phyloP scores from a whole-genome alignment of 2,113 vertebrate species.

The Talpa occidentalis region DNA sequence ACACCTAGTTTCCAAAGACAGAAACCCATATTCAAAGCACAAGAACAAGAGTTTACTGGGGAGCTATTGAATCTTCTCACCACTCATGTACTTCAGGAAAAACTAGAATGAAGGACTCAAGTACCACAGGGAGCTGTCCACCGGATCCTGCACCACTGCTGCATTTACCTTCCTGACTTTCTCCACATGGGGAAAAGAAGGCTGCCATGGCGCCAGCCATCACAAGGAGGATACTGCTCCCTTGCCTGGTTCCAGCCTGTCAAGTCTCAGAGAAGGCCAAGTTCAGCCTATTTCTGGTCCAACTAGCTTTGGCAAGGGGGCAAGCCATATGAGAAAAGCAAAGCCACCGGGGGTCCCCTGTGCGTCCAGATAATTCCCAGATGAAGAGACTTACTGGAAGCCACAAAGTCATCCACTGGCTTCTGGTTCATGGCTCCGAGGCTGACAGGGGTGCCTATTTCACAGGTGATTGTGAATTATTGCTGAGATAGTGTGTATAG shows the following conservation, averaged over 20 bases:
- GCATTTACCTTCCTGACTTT: background rate
- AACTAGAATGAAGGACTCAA: background rate
- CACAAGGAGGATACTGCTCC: background rate
- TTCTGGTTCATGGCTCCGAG: background rate
- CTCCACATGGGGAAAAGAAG: background rate
- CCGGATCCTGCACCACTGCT: fast-evolving
- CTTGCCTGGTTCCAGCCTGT: background rate
- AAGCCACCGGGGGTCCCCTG: background rate
- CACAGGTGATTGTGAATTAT: no score
- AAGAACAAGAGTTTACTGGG: background rate
- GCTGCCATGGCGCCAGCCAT: background rate
- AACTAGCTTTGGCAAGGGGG: background rate
- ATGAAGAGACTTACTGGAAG: background rate
- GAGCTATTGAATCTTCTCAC: background rate
- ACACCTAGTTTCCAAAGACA: background rate
- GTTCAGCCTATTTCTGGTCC: background rate
- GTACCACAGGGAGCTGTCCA: background rate
- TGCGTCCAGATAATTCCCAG: background rate
- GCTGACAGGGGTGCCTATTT: background rate
- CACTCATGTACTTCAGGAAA: background rate
- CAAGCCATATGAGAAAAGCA: background rate
- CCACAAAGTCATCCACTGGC: background rate
- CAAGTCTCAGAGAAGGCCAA: background rate
- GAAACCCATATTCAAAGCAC: background rate
- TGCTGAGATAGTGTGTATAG: background rate